Evolutionary conservation across 2,888 invertebrate genomes (phyloP), one percentile per base, ranked within the genome.

Genomic region (Lapara coniferarum): DNA sequence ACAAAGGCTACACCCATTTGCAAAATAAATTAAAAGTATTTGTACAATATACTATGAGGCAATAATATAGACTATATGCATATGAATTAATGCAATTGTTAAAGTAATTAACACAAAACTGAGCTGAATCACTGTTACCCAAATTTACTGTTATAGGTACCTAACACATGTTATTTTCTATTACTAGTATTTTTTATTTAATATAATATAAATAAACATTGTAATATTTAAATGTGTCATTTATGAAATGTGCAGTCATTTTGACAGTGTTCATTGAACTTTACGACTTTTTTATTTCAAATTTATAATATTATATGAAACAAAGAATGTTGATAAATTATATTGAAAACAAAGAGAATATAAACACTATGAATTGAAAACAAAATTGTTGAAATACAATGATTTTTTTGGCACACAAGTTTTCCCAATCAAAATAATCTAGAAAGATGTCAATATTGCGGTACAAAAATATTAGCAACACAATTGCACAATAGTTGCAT

Each of bases 11-110:
- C 19, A 37, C 16, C 16, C 16, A 59, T 55, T 19, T 59, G 59
- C 44, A 16, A 59, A 16, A 46, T 1, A 59, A 44, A 59, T 59
- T 59, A 59, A n/a, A 57, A 30, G n/a, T 55, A 19, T 58, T 37
- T 58, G 37, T 58, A 37, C 13, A 59, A 59, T 37, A n/a, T n/a
- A 46, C 19, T 30, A 14, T 58, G 14, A 58, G 19, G 49, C 19
- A 13, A 46, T n/a, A 44, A 12, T 8, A 63, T 59, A 46, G 46
- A 63, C 1, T 2, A 25, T 25, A 25, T n/a, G 25, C 10, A n/a
- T 63, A 12, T 19, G 1, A 46, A 2, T 4, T 46, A 46, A 59
- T 19, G 19, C 46, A 49, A 13, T 63, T 63, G 19, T 63, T 46
- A 12, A 19, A 12, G 13, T 16, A 63, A 49, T 63, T 16, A 59